These are phyloP conservation scores for Pseudococcus longispinus DNA, from an alignment of 2,888 invertebrate genomes.

Conservation along the genomic window DNA sequence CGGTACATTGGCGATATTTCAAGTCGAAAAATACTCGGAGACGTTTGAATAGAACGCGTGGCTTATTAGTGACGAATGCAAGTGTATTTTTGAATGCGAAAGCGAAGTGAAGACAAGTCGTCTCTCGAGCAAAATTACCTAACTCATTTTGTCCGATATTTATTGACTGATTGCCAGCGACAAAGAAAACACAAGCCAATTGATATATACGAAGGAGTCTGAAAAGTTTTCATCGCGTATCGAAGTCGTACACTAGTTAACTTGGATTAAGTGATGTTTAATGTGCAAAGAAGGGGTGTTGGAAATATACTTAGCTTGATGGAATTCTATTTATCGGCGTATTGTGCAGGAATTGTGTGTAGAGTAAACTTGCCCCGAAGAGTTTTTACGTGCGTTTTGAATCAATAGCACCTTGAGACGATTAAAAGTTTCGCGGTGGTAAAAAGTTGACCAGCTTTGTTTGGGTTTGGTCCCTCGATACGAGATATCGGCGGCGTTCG, in stretches of 20 bases:
- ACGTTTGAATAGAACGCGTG: background rate
- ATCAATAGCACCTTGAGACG: slow-evolving; percentile 17
- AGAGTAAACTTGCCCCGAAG: background rate
- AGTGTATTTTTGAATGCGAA: background rate
- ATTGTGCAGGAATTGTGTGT: background rate
- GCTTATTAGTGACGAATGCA: background rate
- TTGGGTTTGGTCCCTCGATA: slow-evolving; percentile 5
- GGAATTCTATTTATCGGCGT: background rate
- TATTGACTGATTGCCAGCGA: background rate
- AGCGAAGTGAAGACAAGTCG: background rate
- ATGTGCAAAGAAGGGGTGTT: background rate
- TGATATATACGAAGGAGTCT: background rate
- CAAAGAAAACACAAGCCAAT: background rate
- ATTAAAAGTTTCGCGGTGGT: background rate
- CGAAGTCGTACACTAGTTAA: background rate
- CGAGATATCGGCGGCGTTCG: background rate
- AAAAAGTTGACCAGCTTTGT: background rate
- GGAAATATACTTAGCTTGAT: slow-evolving; percentile 2
- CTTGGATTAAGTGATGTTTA: background rate
- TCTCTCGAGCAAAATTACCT: background rate
- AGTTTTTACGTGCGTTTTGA: background rate
- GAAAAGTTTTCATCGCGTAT: background rate
- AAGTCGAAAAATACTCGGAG: background rate
- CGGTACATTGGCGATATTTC: background rate
- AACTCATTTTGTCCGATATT: background rate